Evolutionary conservation across 2,113 vertebrate species (phyloP).

Genomic region (Galbula dea): DNA sequence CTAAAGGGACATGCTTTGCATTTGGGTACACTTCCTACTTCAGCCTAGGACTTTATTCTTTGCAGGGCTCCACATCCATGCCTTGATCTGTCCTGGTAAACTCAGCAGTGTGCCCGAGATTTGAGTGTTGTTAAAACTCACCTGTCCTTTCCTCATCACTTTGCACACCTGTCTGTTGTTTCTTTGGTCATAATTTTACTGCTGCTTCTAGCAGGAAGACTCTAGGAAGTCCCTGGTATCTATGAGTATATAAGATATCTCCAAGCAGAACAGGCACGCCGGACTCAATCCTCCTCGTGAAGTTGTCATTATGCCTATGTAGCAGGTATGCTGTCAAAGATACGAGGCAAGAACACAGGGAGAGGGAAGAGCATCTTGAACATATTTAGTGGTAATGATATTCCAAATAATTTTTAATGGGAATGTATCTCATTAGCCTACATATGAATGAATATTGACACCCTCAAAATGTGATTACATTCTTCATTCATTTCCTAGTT

Average conservation of each 20-base stretch:
- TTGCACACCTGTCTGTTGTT: neutral
- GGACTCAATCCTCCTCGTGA: neutral
- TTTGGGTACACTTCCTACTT: neutral
- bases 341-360: neutral
- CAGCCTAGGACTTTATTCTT: neutral
- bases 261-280: neutral
- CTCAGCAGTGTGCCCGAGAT: neutral
- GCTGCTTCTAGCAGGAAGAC: neutral
- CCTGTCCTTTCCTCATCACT: neutral
- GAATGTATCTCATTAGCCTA: neutral
- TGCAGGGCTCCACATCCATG: neutral
- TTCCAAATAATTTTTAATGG: neutral
- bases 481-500: neutral
- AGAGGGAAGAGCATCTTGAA: neutral
- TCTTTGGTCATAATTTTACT: neutral
- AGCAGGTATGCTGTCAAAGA: neutral
- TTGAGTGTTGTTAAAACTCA: neutral
- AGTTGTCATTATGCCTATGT: neutral
- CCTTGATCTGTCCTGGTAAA: neutral
- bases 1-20: neutral
- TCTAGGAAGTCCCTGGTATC: neutral
- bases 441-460: neutral
- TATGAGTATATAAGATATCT: neutral
- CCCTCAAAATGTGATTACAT: neutral
- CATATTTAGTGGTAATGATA: neutral